Percentiles rank a stretch among this genome's conserved stretches.
Conservation (phyloP, 2,113 vertebrate genomes). For the Coryphaenoides rupestris region DNA sequence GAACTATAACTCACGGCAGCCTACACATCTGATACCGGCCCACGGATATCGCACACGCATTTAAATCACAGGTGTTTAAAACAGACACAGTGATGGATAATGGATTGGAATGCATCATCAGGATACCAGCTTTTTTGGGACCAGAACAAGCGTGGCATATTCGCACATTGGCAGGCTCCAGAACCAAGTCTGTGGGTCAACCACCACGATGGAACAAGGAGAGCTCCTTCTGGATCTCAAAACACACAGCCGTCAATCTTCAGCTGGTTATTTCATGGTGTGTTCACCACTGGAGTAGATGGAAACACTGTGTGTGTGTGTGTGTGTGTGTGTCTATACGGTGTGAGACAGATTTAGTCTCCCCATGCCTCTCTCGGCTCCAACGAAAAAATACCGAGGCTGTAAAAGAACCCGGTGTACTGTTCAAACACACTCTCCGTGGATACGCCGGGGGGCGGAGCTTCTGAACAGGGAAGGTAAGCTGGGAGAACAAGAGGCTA, state of each 20-base stretch:
- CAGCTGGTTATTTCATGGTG: too few relatives aligned
- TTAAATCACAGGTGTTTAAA: too few relatives aligned
- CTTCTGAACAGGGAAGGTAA: slow-evolving; percentile 68
- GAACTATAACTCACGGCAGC: slow-evolving; percentile 67
- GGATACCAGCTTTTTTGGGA: too few relatives aligned
- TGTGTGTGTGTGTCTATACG: neutral
- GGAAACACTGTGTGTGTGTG: neutral
- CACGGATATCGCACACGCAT: slow-evolving; percentile 20
- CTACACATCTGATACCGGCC: slow-evolving; percentile 63
- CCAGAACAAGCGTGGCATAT: too few relatives aligned
- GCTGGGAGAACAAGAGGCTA: slow-evolving; percentile 55
- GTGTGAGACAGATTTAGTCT: neutral
- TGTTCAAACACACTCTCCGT: slow-evolving; percentile 52
- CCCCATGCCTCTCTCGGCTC: slow-evolving; percentile 23
- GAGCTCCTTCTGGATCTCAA: too few relatives aligned
- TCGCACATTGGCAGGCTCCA: too few relatives aligned
- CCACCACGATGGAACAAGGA: too few relatives aligned
- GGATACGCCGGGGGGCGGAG: slow-evolving; percentile 47
- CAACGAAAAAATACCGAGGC: slow-evolving; percentile 27
- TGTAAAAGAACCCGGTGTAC: slow-evolving; percentile 32
- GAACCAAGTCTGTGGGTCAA: too few relatives aligned
- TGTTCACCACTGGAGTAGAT: too few relatives aligned
- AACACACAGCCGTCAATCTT: too few relatives aligned
- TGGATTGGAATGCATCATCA: too few relatives aligned
- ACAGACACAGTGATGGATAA: too few relatives aligned